These are phyloP conservation scores for Salticus scenicus DNA, from an alignment of 2,888 invertebrate species.

Conservation along the genomic window DNA sequence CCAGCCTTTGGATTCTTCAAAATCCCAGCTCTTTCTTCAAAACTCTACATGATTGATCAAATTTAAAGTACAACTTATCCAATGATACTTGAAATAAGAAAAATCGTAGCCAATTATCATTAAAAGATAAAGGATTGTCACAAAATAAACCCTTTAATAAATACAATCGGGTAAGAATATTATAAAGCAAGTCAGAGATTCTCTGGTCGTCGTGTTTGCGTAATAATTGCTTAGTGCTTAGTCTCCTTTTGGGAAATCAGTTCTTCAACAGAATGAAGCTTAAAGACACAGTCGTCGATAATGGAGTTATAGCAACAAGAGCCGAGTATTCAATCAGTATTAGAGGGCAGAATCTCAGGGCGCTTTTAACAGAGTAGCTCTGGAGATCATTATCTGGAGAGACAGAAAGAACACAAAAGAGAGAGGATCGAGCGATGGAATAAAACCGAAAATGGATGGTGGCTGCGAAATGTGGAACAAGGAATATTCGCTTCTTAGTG, in stretches of 20 bases:
- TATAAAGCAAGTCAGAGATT: background rate
- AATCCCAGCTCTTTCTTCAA: too few species aligned
- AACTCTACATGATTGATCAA: too few species aligned
- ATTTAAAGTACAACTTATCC: too few species aligned
- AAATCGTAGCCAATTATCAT: background rate
- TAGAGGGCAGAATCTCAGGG: constrained; percentile 48
- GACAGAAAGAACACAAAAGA: constrained; percentile 22
- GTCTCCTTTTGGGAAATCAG: constrained; percentile 12
- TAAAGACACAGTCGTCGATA: constrained; percentile 31
- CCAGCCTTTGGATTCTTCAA: too few species aligned
- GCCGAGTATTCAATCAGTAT: constrained; percentile 59
- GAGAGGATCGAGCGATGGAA: constrained; percentile 43
- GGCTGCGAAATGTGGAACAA: constrained; percentile 63
- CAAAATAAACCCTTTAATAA: background rate
- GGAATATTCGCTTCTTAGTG: constrained; percentile 51
- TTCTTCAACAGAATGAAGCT: background rate
- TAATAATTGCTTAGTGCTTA: background rate
- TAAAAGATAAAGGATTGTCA: background rate
- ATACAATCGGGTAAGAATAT: background rate
- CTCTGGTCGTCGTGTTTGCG: constrained; percentile 5
- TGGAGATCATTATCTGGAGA: constrained; percentile 55
- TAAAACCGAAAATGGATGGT: constrained; percentile 67
- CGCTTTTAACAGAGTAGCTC: constrained; percentile 43
- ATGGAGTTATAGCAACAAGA: constrained; percentile 50
- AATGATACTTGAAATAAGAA: background rate